Percentiles rank a stretch among this genome's conserved stretches.
Evolutionary conservation across 2,888 invertebrate species (phyloP).

Genomic region (Eupithecia inturbata): DNA sequence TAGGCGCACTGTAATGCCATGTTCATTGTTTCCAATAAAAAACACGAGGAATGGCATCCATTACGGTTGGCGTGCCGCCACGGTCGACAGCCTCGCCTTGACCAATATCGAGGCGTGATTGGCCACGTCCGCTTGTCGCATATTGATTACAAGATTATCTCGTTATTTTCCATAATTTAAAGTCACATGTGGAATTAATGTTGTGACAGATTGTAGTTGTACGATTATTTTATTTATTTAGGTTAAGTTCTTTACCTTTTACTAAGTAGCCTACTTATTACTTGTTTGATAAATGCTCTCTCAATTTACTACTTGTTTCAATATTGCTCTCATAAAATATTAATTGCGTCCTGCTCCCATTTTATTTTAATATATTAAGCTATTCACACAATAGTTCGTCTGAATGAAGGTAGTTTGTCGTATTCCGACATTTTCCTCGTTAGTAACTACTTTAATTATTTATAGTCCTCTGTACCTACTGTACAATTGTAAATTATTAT

Average conservation of each 20-base stretch:
- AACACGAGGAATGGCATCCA: slow-evolving; percentile 70
- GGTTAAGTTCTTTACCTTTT: neutral
- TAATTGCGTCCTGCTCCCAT: neutral
- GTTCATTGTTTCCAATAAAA: slow-evolving; percentile 68
- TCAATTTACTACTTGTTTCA: neutral
- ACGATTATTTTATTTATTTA: neutral
- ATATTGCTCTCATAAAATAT: neutral
- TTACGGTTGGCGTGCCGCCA: slow-evolving; percentile 76
- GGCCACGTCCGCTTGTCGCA: slow-evolving; percentile 66
- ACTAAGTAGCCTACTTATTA: neutral
- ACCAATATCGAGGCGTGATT: slow-evolving; percentile 73
- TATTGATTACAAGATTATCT: slow-evolving; percentile 64
- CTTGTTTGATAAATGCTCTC: neutral
- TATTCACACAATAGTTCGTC: neutral
- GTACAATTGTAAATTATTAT: too few species aligned
- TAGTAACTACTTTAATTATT: neutral
- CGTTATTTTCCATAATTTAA: slow-evolving; percentile 56
- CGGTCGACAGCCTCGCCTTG: slow-evolving; percentile 78
- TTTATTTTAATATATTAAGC: neutral
- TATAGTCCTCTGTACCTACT: neutral
- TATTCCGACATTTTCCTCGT: neutral
- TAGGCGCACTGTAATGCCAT: slow-evolving; percentile 48
- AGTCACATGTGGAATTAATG: slow-evolving; percentile 33
- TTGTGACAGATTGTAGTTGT: slow-evolving; percentile 16
- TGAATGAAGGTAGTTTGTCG: neutral